These are phyloP conservation scores for Dryococelus australis DNA, from an alignment of 2,888 invertebrate species.

Conservation along the genomic window DNA sequence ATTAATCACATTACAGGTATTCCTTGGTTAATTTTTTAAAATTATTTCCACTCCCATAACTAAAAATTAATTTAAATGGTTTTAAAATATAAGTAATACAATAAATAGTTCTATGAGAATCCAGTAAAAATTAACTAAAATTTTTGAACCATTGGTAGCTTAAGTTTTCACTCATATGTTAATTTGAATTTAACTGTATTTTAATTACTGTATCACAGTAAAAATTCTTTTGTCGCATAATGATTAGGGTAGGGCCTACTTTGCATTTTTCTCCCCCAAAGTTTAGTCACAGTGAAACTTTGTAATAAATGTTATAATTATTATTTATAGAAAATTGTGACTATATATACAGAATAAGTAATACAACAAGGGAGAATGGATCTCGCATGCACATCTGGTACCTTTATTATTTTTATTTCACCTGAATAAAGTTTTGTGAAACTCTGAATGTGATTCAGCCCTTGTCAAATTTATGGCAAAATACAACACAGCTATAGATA, in stretches of 20 bases:
- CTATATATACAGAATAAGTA: conserved; percentile 47
- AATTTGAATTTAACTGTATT: conserved; percentile 33
- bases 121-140: neutral
- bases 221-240: conserved; percentile 38
- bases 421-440: neutral
- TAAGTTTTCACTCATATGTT: conserved; percentile 18
- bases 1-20: neutral
- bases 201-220: conserved; percentile 25
- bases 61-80: neutral
- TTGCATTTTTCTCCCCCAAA: conserved; percentile 31
- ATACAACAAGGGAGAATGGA: conserved; percentile 45
- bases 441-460: neutral
- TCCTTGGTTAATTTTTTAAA: neutral
- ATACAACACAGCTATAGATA: conserved; percentile 43
- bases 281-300: conserved; percentile 40
- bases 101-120: neutral
- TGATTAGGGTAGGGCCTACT: conserved; percentile 29
- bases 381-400: conserved; percentile 44
- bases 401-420: conserved; percentile 27
- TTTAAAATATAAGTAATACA: neutral
- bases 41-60: neutral
- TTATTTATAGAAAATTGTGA: conserved; percentile 46
- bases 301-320: conserved; percentile 47
- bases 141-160: neutral
- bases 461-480: conserved; percentile 36